Base-by-base conservation (phyloP, 2,888 invertebrate species). In the Dryadula phaetusa region DNA sequence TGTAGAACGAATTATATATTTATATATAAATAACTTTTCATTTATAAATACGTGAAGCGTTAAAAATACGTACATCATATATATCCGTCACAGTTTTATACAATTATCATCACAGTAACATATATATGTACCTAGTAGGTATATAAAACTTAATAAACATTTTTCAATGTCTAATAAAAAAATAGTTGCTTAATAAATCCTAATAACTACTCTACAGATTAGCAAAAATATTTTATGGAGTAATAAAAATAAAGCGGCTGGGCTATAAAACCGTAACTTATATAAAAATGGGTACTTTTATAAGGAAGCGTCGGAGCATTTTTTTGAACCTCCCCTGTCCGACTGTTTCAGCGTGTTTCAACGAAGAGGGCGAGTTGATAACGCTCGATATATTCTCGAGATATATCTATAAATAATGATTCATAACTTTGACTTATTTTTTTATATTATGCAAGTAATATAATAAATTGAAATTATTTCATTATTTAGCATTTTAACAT, bases 311-410 rank as follows among this genome's bases (percentile, higher is more conserved):
- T 47, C 10, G 40, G 42, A 53, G 52, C 62, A 53, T 63, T 40
- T 42, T 63, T 42, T 53, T 42, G 40, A 52, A 53, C 52, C 37
- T 42, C 62, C 62, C 62, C 40, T 28, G 42, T 28, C 28, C 42
- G 25, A 53, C 12, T 60, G 63, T 64, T 67, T 40, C 60, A 28
- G 42, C 49, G 67, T 25, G 53, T 54, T 62, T 52, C 58, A 58
- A 62, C 42, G 42, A 64, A 22, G 49, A 46, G 60, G 67, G 67
- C 34, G 46, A 46, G 34, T 52, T 52, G 42, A 66, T 62, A 63
- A 52, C 47, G 52, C 32, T 56, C 56, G 49, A 32, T 58, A 63
- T 54, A 56, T 32, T 40, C 61, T 44, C 44, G n/a, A 52, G 32
- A 32, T 25, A 47, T 46, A 60, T 44, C 28, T 53, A 18, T 61